phyloP scores from a whole-genome alignment of 2,888 invertebrate species.

The Temnothorax ravouxi region DNA sequence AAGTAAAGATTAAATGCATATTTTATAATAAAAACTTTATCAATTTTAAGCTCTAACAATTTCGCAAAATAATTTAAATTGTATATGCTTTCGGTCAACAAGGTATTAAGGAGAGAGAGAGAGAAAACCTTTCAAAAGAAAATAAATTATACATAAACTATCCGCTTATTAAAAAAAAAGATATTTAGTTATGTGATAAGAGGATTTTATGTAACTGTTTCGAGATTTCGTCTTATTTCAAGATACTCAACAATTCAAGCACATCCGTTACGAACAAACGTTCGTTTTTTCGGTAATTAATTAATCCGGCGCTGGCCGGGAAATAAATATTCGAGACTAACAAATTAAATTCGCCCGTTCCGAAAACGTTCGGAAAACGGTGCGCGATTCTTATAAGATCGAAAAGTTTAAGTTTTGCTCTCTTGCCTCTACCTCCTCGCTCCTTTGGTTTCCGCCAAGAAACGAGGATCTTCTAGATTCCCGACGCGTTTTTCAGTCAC shows the following conservation, averaged over 20 bases:
- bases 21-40: not conserved
- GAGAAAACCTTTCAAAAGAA: not conserved
- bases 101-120: not conserved
- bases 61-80: not conserved
- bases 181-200: not conserved
- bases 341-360: slow-evolving; percentile 38
- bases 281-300: slow-evolving; percentile 37
- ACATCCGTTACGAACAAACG: not conserved
- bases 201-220: not conserved
- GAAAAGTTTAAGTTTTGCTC: slow-evolving; percentile 29
- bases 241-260: not conserved
- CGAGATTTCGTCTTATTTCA: no score
- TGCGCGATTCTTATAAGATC: slow-evolving; percentile 30
- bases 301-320: slow-evolving; percentile 15
- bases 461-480: slow-evolving; percentile 55
- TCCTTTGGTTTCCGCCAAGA: slow-evolving; percentile 41
- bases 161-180: not conserved
- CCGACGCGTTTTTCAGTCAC: slow-evolving; percentile 66
- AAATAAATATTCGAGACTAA: slow-evolving; percentile 46
- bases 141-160: not conserved
- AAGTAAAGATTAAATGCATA: not conserved
- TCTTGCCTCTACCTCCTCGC: not conserved
- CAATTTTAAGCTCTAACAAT: not conserved
- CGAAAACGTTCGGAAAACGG: slow-evolving; percentile 19
- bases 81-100: not conserved